Evolutionary conservation across 2,888 invertebrate genomes (phyloP).

Genomic region (Trichopoda pennipes): DNA sequence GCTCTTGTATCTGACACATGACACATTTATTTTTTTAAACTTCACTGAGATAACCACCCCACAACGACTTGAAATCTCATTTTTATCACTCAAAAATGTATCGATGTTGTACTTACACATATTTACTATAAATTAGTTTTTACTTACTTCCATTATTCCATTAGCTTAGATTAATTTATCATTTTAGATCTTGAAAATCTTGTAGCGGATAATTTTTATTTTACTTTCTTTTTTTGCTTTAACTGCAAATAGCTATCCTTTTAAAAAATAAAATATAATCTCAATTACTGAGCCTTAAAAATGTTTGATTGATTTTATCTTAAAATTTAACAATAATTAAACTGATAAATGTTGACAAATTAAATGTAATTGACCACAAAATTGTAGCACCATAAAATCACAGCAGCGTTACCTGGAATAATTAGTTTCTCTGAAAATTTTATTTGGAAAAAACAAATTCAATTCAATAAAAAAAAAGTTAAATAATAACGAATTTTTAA

Average conservation of each 20-base stretch:
- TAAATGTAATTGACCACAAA: conserved; percentile 34
- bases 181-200: too few relatives aligned
- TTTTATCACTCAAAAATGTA: too few relatives aligned
- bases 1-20: too few relatives aligned
- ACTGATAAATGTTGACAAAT: conserved; percentile 21
- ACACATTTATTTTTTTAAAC: too few relatives aligned
- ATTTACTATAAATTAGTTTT: too few relatives aligned
- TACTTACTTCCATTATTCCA: too few relatives aligned
- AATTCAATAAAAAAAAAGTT: conserved; percentile 26
- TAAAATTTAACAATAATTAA: conserved; percentile 23
- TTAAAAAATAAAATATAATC: background rate
- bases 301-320: background rate
- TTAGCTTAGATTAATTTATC: too few relatives aligned
- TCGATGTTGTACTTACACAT: too few relatives aligned
- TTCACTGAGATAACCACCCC: too few relatives aligned
- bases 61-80: too few relatives aligned
- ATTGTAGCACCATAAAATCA: conserved; percentile 15
- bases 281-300: conserved; percentile 7
- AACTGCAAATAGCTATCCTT: background rate
- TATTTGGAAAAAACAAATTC: background rate
- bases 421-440: conserved; percentile 50
- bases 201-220: too few relatives aligned
- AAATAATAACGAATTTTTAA: conserved; percentile 48
- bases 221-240: too few relatives aligned
- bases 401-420: conserved; percentile 40